A percentile compares a stretch with the other conserved stretches of the same genome.
Evolutionary conservation across 1,140 invertebrate genomes (phyloP).

Genomic region (Drosophila aff.): DNA sequence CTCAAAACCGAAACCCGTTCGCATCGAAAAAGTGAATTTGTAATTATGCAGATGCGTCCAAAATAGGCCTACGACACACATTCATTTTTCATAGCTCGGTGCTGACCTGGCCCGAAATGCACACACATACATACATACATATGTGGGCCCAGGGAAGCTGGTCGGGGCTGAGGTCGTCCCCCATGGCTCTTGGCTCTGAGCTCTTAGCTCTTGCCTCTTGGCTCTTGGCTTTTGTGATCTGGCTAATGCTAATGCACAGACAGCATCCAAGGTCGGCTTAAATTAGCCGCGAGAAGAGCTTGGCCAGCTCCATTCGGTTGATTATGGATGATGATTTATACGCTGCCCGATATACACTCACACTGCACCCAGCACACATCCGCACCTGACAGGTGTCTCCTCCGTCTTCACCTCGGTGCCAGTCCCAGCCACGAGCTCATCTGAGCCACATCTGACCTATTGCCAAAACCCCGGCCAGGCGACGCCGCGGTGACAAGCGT

Average conservation of each 20-base stretch:
- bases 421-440: slow-evolving; percentile 13
- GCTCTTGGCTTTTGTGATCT: slow-evolving; percentile 74
- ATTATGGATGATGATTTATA: slow-evolving; percentile 57
- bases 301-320: slow-evolving; percentile 45
- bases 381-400: slow-evolving; percentile 22
- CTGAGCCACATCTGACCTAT: slow-evolving; percentile 48
- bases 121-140: not conserved
- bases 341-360: slow-evolving; percentile 42
- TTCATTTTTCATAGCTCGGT: slow-evolving; percentile 46
- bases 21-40: slow-evolving; percentile 60
- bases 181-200: slow-evolving; percentile 44
- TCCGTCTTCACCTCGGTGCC: not conserved
- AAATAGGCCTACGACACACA: slow-evolving; percentile 59
- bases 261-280: slow-evolving; percentile 70
- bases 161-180: slow-evolving; percentile 56
- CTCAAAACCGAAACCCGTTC: slow-evolving; percentile 65
- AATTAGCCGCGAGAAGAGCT: slow-evolving; percentile 67
- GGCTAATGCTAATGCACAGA: slow-evolving; percentile 73
- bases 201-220: slow-evolving; percentile 48
- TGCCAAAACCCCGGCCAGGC: slow-evolving; percentile 26
- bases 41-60: slow-evolving; percentile 38
- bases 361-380: slow-evolving; percentile 21
- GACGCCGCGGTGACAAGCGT: slow-evolving; percentile 30
- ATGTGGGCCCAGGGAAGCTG: slow-evolving; percentile 43
- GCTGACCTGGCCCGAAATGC: slow-evolving; percentile 53